Percentiles rank a stretch among this genome's conserved stretches.
These are phyloP conservation scores for Rhea pennata DNA, from an alignment of 2,113 vertebrate species.

Conservation along the genomic window DNA sequence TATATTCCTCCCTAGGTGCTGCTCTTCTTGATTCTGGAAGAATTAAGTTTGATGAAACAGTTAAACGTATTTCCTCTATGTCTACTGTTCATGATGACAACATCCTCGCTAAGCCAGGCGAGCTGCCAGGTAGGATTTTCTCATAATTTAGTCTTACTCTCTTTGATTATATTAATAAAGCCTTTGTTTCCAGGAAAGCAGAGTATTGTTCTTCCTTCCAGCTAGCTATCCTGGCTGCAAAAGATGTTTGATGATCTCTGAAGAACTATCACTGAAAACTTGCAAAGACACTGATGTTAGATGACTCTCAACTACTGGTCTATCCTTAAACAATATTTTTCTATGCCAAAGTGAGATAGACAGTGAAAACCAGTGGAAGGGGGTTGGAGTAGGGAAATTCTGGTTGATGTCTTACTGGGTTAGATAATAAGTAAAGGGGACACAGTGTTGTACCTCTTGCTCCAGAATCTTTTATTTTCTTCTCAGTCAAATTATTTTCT, in stretches of 20 bases:
- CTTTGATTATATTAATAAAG: neutral
- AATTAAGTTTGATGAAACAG: constrained; percentile 84
- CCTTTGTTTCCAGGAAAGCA: neutral
- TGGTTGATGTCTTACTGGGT: neutral
- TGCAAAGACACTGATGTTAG: neutral
- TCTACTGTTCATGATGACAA: constrained; percentile 72
- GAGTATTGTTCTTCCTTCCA: neutral
- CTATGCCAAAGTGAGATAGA: neutral
- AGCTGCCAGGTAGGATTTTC: constrained; percentile 87
- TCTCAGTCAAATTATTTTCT: neutral
- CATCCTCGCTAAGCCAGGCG: constrained; percentile 81
- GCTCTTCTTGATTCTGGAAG: constrained; percentile 82
- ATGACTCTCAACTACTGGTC: neutral
- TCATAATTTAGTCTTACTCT: neutral
- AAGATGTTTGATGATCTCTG: neutral
- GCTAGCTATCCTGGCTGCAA: neutral
- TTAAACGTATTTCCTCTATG: constrained; percentile 86
- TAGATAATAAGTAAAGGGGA: neutral
- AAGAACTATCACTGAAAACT: neutral
- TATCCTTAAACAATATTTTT: neutral
- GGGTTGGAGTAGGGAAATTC: neutral
- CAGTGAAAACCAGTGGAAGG: neutral
- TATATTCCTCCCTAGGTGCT: constrained; percentile 92
- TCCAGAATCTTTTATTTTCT: neutral
- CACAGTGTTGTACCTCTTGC: neutral